Evolutionary conservation across 92 coral and sea anemone species (phyloP), one percentile per base, ranked within the genome.

Genomic region (Diadumene lineata): DNA sequence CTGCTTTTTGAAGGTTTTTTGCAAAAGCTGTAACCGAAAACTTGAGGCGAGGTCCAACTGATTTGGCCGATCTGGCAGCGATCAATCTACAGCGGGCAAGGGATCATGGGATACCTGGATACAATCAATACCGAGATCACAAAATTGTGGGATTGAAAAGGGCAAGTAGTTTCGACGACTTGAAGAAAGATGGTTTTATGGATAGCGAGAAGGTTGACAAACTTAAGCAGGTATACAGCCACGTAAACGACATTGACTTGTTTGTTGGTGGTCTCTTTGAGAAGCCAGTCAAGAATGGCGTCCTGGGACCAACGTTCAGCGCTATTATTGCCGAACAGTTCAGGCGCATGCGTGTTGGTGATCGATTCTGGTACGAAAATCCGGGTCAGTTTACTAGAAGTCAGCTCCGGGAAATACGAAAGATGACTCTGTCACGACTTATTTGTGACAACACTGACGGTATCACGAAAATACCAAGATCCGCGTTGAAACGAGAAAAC

Each of bases 21-120:
- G 34, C 87, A 13, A 81, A 64, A 60, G 80, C 86, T 33, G 84
- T 79, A 11, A 76, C 72, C 19, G 79, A 87, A 64, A 29, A 74
- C 29, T 82, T 87, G 10, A 69, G 58, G 11, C 79, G 85, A 43
- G 38, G 62, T 17, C 67, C 79, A 24, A 66, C 63, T 22, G 88
- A 77, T 60, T 22, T 72, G 23, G 27, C 79, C 38, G 84, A 87
- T 83, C 69, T 87, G 11, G 58, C 82, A 19, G 84, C 92, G 18
- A 50, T 87, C 11, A 87, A 83, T 76, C 79, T 83, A 23, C 92
- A 87, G 50, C 79, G 92, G 0, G 90, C 83, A 25, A 74, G 90
- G 17, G 86, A 81, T 13, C 90, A 76, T 33, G 90, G 90, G 11
- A 53, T 86, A 29, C 74, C 86, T 24, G 86, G 86, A 32, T 86